These are phyloP conservation scores for Crotalus helleri DNA, from an alignment of 2,113 vertebrate species.

Conservation along the genomic window DNA sequence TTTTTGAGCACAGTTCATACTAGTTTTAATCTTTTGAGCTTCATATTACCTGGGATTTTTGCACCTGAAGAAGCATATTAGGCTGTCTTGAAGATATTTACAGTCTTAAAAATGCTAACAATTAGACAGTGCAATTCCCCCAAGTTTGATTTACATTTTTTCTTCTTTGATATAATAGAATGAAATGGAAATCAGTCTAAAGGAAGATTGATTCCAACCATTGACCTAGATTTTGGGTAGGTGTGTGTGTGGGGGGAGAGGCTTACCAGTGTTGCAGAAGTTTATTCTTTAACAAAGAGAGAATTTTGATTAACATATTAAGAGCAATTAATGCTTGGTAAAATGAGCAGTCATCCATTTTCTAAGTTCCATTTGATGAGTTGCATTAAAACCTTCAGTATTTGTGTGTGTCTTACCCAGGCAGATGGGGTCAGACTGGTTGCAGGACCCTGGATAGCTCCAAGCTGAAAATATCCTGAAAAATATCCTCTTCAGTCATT, in stretches of 20 bases:
- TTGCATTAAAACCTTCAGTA: not conserved
- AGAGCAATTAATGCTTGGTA: constrained; percentile 39
- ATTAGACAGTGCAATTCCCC: not conserved
- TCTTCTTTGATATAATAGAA: constrained; percentile 23
- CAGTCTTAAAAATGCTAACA: not conserved
- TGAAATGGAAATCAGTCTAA: constrained; percentile 2
- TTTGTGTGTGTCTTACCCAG: not conserved
- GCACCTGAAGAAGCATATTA: not conserved
- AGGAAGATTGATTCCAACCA: constrained; percentile 24
- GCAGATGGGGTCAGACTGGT: not conserved
- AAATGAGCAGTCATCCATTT: constrained; percentile 25
- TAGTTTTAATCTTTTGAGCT: not conserved
- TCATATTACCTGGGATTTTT: not conserved
- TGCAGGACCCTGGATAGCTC: not conserved
- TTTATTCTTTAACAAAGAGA: constrained; percentile 43
- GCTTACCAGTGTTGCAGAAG: constrained; percentile 19
- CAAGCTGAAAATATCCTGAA: not conserved
- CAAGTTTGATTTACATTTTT: not conserved
- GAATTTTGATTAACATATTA: constrained; percentile 56
- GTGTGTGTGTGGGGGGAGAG: not conserved
- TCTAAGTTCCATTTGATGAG: not conserved
- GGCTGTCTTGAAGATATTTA: not conserved
- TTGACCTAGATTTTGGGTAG: not conserved
- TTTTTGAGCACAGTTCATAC: not conserved
- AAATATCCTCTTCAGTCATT: not conserved